Percentiles rank a stretch among this genome's conserved stretches.
Conservation (phyloP, 2,888 invertebrate species). For the Cheilosia urbana region DNA sequence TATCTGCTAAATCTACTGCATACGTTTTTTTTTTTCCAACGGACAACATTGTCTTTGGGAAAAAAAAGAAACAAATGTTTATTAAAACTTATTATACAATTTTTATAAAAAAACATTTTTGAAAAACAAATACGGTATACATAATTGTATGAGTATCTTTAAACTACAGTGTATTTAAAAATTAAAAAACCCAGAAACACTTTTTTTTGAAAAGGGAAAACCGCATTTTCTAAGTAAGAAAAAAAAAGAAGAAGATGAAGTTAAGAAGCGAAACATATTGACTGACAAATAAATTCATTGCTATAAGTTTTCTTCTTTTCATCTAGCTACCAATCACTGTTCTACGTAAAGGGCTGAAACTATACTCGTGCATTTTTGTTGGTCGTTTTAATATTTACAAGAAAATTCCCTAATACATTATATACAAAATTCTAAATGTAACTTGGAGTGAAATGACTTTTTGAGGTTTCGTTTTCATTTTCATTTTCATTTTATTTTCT, state of each 20-base stretch:
- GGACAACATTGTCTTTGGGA: conserved; percentile 30
- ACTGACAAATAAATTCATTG: conserved; percentile 55
- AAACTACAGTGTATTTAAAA: conserved; percentile 25
- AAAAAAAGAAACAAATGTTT: conserved; percentile 7
- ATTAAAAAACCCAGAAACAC: neutral
- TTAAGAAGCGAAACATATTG: conserved; percentile 25
- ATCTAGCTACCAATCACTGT: conserved; percentile 11
- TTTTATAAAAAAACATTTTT: conserved; percentile 36
- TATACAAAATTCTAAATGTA: neutral
- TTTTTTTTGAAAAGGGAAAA: conserved; percentile 5
- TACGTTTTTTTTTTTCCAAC: neutral
- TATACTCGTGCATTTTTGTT: neutral
- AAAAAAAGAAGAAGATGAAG: neutral
- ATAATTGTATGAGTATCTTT: conserved; percentile 5
- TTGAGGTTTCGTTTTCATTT: neutral
- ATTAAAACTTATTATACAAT: conserved; percentile 9
- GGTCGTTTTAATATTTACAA: neutral
- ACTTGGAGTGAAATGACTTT: neutral
- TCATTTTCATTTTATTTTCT: neutral
- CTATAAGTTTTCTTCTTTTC: neutral
- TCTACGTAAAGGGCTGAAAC: conserved; percentile 3
- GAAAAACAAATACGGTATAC: conserved; percentile 6
- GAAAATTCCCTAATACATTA: neutral
- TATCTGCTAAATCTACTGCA: conserved; percentile 25
- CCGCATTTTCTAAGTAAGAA: neutral